phyloP scores from a whole-genome alignment of 2,797 vertebrate genomes.

The Acipenser ruthenus region DNA sequence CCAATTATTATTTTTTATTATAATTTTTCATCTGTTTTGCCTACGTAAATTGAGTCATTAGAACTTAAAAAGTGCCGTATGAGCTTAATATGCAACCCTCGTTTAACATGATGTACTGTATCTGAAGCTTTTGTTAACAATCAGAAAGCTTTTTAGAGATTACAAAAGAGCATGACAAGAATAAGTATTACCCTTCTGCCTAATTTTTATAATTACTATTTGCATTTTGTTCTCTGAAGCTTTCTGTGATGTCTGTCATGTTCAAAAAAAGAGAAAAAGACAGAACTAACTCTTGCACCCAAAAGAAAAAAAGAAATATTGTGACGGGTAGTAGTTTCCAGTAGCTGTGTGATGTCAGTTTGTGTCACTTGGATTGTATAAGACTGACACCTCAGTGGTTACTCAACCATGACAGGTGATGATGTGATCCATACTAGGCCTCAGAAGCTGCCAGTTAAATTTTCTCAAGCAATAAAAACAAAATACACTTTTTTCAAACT shows the following conservation, averaged over 20 bases:
- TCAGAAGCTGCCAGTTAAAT: slow-evolving; percentile 34
- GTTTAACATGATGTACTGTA: no score
- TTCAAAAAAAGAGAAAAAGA: not conserved
- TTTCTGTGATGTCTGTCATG: not conserved
- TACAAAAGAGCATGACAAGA: no score
- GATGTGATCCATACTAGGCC: slow-evolving; percentile 28
- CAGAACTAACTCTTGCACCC: not conserved
- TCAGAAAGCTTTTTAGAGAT: no score
- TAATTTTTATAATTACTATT: not conserved
- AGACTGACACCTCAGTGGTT: not conserved
- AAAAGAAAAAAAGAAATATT: not conserved
- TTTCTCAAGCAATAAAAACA: not conserved
- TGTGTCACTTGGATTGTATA: not conserved
- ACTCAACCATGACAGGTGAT: slow-evolving; percentile 31
- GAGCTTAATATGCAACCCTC: no score
- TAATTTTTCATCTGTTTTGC: not conserved
- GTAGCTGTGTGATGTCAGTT: not conserved
- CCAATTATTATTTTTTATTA: no score
- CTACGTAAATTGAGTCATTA: no score
- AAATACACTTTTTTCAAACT: slow-evolving; percentile 2
- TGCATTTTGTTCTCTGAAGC: not conserved
- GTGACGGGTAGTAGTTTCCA: not conserved
- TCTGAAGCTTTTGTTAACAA: no score
- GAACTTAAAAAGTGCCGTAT: no score
- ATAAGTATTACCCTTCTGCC: no score